Base-by-base conservation (phyloP, 2,797 vertebrate species). In the Phrynocephalus forsythii region DNA sequence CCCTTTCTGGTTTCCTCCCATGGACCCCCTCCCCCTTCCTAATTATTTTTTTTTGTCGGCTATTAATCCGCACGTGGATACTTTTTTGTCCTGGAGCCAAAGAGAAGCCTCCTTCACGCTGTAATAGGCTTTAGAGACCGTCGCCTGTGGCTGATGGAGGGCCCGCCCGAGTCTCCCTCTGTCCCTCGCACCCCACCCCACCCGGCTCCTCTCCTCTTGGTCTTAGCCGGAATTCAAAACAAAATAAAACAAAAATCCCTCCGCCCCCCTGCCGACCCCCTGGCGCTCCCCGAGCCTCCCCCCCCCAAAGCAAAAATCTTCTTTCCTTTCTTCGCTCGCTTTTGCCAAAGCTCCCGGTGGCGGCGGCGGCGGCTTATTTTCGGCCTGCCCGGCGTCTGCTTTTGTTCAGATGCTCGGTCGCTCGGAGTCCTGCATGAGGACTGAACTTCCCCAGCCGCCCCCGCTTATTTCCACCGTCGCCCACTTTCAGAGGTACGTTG, bases 11-110 rank as follows among this genome's bases (percentile, higher is more conserved):
- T 66, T 28, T n/a, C 66, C 63, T 77, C 84, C 84, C 22, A 2
- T 13, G 84, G 76, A 22, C 71, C 66, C 86, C 87, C 88, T 16
- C 68, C n/a, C 20, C 24, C 71, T 89, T 69, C 48, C 93, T 92
- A 91, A 94, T 94, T 93, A 90, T 20, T 30, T n/a, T 30, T 10
- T 91, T 72, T 83, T 88, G 93, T 90, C 90, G 91, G 91, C 93
- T 94, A 92, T 94, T 93, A 95, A 93, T 95, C 94, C 92, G 92
- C 92, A 91, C 92, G 91, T 86, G 93, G 91, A 24, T 56, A 90
- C 81, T 33, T 33, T 33, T 71, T 90, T 87, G 90, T 83, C 91
- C 91, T 86, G 28, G 78, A 84, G 88, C 88, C 77, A 60, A 86
- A 73, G 68, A n/a, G 82, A 2, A 63, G 91, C 71, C 9, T 72